Base-by-base conservation (phyloP, 2,797 vertebrate species). In the Ara ararauna region DNA sequence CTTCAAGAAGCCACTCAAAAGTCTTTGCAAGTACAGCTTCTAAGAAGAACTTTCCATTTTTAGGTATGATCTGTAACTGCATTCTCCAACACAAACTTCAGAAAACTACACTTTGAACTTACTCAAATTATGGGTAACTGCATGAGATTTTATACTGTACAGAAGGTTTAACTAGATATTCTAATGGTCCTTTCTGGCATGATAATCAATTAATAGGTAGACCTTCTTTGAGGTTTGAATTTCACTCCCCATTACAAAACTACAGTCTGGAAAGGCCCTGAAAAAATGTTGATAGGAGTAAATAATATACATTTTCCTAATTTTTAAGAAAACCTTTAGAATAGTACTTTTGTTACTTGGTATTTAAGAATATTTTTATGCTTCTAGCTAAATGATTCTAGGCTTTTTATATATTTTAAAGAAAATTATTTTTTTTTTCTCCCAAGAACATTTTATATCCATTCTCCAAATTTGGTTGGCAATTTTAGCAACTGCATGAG, bases 71-170 rank as follows among this genome's bases (percentile, higher is more conserved):
- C 53, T 67, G 20, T 26, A 54, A 30, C 27, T 13, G 1, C 27
- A 60, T 29, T 79, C 13, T 79, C 26, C 30, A 56, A 54, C 17
- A 18, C 5, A 78, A 85, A 68, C 7, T 72, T 48, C 40, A 73
- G 47, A 76, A 87, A 70, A 82, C 13, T 54, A 27, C 7, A 36
- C 16, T 48, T 10, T 29, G 82, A 20, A 42, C 26, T 82, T 64
- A 20, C 15, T 62, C 2, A 67, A 82, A 5, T 54, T 54, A 32
- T 0, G 1, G 18, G 20, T 36, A 79, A 82, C 5, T 50, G 1
- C 34, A 64, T 48, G 4, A 38, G 79, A 53, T 44, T 9, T 26
- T 76, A 3, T n/a, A 24, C 16, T 1, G 1, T n/a, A 36, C 9
- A 64, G 27, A 66, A 87, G 2, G 10, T 76, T 56, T 36, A 13